Base-by-base conservation (phyloP, 2,797 vertebrate species). In the Scolopax rusticola region DNA sequence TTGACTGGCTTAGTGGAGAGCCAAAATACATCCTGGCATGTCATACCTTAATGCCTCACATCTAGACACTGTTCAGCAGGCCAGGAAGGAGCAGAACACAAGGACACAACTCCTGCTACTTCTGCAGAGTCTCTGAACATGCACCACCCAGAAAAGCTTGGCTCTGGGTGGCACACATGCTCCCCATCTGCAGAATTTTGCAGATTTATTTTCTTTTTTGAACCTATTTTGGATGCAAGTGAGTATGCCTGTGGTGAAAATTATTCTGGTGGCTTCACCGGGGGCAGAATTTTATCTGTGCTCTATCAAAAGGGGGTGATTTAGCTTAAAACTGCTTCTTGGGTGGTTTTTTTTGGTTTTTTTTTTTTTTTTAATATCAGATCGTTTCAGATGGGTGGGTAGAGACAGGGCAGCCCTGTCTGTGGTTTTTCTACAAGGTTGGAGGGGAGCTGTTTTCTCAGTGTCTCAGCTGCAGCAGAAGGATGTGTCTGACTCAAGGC, bases 21-120 rank as follows among this genome's bases (percentile, higher is more conserved):
- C 74, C 88, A 94, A 71, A 93, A 70, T 77, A 60, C 6, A 80
- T 50, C 64, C 85, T 84, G 77, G 74, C 90, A 95, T 84, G 74
- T 94, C 93, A 94, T 93, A 94, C 27, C 18, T 70, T 82, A 89
- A 84, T 53, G 56, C 28, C 77, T 86, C 23, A 84, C 63, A 36
- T 60, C 74, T 74, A 78, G 48, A 63, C 28, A 9, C 32, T 54
- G 43, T 18, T 69, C 30, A 64, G 83, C 13, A 32, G 74, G n/a
- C 38, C 33, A 79, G 70, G 67, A 54, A 64, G 69, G 40, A 81
- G 67, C 24, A 53, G 51, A 53, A 60, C 33, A 38, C 57, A 27
- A 69, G 45, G 74, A 65, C 30, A 53, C 32, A 68, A 40, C n/a
- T 85, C 56, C 36, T 51, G 48, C n/a, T 60, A 13, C 10, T 32